Conservation (phyloP, 2,888 invertebrate genomes). For the Drosophila neotestacea region DNA sequence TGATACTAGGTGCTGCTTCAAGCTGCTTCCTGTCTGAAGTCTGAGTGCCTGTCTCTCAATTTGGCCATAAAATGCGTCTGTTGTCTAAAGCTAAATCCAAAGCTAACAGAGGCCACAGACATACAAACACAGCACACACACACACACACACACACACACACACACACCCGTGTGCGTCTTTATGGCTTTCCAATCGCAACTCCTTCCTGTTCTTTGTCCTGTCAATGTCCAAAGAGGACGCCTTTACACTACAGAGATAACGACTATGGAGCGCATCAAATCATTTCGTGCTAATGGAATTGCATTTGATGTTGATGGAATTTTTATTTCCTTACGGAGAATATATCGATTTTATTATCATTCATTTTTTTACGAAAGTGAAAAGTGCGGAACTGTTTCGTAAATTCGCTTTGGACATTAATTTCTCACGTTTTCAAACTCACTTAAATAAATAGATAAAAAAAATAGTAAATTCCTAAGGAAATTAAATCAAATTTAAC, state of each 20-base stretch:
- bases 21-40: conserved; percentile 16
- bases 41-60: conserved; percentile 38
- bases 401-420: conserved; percentile 2
- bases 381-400: not conserved
- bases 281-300: conserved; percentile 82
- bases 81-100: conserved; percentile 23
- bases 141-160: conserved; percentile 11
- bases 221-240: conserved; percentile 27
- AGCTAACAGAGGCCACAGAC: conserved; percentile 27
- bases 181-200: conserved; percentile 74
- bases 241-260: conserved; percentile 48
- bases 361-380: conserved; percentile 5
- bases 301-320: conserved; percentile 77
- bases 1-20: conserved; percentile 9
- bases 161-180: conserved; percentile 40
- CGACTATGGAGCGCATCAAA: conserved; percentile 63
- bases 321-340: conserved; percentile 39
- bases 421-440: conserved; percentile 2
- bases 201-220: conserved; percentile 49
- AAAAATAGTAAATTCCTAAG: not conserved
- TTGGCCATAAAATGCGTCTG: conserved; percentile 45
- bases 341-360: conserved; percentile 7
- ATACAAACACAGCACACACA: conserved; percentile 21
- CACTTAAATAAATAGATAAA: not conserved
- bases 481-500: not conserved